Evolutionary conservation across 1,140 invertebrate species (phyloP), one percentile per base, ranked within the genome.

Genomic region (Atopsyche davidsoni): DNA sequence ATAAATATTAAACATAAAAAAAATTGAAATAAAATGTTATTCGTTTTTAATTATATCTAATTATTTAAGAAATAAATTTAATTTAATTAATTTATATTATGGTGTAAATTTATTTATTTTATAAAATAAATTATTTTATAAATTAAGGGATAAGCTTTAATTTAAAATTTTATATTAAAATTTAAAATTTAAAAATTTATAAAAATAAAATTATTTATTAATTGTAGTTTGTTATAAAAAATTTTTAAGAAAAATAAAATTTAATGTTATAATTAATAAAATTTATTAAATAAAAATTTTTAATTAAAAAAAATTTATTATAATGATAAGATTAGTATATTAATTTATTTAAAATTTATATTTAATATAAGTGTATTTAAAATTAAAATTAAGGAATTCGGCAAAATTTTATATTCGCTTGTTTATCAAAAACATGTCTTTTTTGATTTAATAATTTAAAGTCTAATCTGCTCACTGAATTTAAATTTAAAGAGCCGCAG

Each of bases 371-470:
- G 19, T 4, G 4, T 22, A 6, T 17, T 4, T 6, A 41, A 21
- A 21, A 41, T 41, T 16, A 11, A 18, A 19, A 80, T 68, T 70
- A 82, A 82, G n/a, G n/a, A n/a, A n/a, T 70, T 82, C 63, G 72
- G 72, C 78, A 81, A 81, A 72, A 65, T 48, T 62, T 65, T 68
- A 72, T 75, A 73, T 78, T 75, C 72, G 77, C 71, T 72, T 83
- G 79, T 83, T 83, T 84, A 83, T 61, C 75, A 84, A 84, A 85
- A 84, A 84, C 79, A 82, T 83, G 67, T 75, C 73, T 76, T 78
- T n/a, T 71, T 73, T 68, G 75, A 9, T 64, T 53, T 50, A 66
- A 70, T 69, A 75, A 81, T 67, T 71, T 73, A 78, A 68, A 79
- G 70, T 82, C 67, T 64, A 65, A 69, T 73, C 79, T 84, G 78